Conservation (phyloP, 2,888 invertebrate species). For the Agrilus mali region DNA sequence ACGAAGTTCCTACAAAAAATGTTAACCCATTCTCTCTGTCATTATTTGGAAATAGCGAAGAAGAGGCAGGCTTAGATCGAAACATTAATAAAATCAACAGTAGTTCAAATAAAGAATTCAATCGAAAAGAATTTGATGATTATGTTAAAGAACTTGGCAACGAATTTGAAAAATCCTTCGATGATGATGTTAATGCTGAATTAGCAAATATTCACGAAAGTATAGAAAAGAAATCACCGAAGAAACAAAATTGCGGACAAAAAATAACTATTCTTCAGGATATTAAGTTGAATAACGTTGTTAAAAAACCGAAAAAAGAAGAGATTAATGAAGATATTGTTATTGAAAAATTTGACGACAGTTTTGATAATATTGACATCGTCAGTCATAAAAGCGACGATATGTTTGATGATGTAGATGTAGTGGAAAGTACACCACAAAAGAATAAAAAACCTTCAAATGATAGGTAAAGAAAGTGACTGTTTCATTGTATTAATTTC, state of each 20-base stretch:
- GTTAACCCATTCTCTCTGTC: neutral
- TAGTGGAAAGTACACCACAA: conserved; percentile 25
- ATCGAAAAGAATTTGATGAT: conserved; percentile 6
- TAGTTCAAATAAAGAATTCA: conserved; percentile 1
- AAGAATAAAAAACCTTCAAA: conserved; percentile 4
- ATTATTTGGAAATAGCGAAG: neutral
- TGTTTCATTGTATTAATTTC: neutral
- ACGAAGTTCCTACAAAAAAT: neutral
- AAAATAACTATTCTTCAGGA: conserved; percentile 6
- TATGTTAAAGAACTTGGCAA: conserved; percentile 1
- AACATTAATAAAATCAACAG: neutral
- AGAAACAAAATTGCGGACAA: conserved; percentile 10
- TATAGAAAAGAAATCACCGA: neutral
- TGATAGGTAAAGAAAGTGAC: neutral
- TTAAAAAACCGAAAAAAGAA: neutral
- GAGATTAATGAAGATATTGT: neutral
- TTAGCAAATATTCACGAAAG: conserved; percentile 1
- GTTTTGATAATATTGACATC: neutral
- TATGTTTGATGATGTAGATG: conserved; percentile 18
- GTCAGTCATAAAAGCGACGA: conserved; percentile 9
- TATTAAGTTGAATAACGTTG: neutral
- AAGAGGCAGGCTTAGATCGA: neutral
- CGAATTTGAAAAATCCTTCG: conserved; percentile 6
- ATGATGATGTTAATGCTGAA: conserved; percentile 3
- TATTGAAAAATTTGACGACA: neutral